Base-by-base conservation (phyloP, 2,797 vertebrate species). In the Poecilia gillii region DNA sequence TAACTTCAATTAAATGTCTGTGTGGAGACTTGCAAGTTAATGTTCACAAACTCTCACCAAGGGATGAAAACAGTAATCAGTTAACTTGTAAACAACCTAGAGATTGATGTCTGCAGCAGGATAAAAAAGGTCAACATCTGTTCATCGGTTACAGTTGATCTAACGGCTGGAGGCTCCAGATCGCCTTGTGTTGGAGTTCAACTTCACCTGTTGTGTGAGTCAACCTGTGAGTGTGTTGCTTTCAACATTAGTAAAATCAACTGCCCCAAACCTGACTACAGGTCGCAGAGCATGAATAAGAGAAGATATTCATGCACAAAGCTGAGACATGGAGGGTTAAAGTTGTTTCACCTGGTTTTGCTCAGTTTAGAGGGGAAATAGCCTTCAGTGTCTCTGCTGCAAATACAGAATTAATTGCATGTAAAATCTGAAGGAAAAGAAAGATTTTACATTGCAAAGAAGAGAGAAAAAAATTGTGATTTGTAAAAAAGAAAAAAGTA, bases 71-170 rank as follows among this genome's bases (percentile, higher is more conserved):
- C 53, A 70, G 75, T 53, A 62, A 72, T 53, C 39, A 46, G 43
- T 28, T 28, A 75, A 72, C 49, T 78, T 76, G 72, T 43, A 36
- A 33, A 6, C 25, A 71, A 75, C 71, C 4, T 45, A 80, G 57
- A 79, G 77, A 73, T 83, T 86, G 72, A 84, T 88, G 71, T 43
- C 25, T 74, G 77, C 31, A 84, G 55, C 49, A 73, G 80, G 84
- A 90, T 87, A 80, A 85, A 82, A 45, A 84, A 77, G 59, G 80
- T 80, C 78, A 76, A 80, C 74, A 87, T 73, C 83, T 85, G 81
- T 74, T 81, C 76, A 36, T 79, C 64, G 73, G 81, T 80, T 81
- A 73, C 68, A 80, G 72, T 76, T 84, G 66, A 86, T 90, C 85
- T 85, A 77, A 81, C n/a, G 55, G 57, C 83, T 79, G 49, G 73